Evolutionary conservation across 2,888 invertebrate genomes (phyloP).

Genomic region (Petrolisthes cinctipes): DNA sequence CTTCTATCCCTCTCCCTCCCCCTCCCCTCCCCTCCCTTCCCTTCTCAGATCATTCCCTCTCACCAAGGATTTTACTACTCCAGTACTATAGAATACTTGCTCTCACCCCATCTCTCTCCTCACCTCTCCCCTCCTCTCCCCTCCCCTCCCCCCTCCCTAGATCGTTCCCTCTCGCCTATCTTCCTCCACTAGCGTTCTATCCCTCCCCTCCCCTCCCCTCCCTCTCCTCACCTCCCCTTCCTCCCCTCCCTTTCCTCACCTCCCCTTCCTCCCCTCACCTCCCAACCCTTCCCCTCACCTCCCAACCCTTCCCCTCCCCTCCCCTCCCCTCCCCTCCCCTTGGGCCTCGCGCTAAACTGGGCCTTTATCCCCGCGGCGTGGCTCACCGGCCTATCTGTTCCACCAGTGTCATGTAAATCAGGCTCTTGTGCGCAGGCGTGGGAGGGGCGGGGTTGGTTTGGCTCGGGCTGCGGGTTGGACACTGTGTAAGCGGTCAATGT

Average conservation of each 20-base stretch:
- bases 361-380: background rate
- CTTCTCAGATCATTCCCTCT: background rate
- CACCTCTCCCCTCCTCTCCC: background rate
- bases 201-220: background rate
- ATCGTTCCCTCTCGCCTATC: background rate
- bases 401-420: conserved; percentile 1
- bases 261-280: background rate
- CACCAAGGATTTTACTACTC: background rate
- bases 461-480: background rate
- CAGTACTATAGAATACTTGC: background rate
- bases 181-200: background rate
- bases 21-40: conserved; percentile 7
- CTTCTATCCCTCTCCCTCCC: background rate
- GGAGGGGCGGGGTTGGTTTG: background rate
- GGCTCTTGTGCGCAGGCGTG: background rate
- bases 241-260: background rate
- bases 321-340: background rate
- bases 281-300: background rate
- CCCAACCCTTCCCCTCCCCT: too few relatives aligned
- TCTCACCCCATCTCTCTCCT: background rate
- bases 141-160: background rate
- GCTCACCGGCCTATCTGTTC: background rate
- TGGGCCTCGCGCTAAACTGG: conserved; percentile 20
- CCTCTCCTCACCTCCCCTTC: background rate
- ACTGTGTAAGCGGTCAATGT: conserved; percentile 36